Percentiles rank a stretch among this genome's conserved stretches.
Conservation (phyloP, 2,113 vertebrate genomes). For the Entomyzon cyanotis region DNA sequence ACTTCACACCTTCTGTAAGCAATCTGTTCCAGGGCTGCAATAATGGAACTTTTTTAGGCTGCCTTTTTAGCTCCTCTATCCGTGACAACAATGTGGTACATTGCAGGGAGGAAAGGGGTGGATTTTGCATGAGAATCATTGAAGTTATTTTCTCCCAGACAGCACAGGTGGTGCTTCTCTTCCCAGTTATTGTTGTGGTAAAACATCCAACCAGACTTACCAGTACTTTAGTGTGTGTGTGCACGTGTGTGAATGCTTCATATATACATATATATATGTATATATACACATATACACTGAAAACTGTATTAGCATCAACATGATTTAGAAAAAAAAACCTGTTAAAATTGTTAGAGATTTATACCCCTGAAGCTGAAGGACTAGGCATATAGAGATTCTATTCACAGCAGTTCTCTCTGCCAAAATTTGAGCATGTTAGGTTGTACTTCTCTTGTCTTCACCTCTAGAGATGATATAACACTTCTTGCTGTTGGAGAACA, state of each 20-base stretch:
- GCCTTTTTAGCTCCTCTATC: background rate
- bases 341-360: background rate
- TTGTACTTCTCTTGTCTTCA: background rate
- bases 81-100: background rate
- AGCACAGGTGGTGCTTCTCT: background rate
- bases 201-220: background rate
- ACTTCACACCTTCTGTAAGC: conserved; percentile 11
- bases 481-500: background rate
- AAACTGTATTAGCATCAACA: rapidly evolving
- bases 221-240: background rate
- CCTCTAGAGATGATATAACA: background rate
- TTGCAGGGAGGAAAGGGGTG: background rate
- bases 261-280: rapidly evolving
- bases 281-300: rapidly evolving
- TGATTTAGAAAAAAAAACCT: background rate
- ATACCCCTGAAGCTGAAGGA: background rate
- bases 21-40: background rate
- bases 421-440: background rate
- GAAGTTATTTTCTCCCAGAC: background rate
- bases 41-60: background rate
- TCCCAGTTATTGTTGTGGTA: background rate
- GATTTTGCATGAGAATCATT: background rate
- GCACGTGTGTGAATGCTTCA: rapidly evolving
- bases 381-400: background rate
- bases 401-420: background rate